phyloP scores from a whole-genome alignment of 2,113 vertebrate genomes.

The cat (Felis catus) region F.catus_Fca126_mat1.0 CM031412.1:109184501-109185000 shows the following conservation, averaged over 20 bases:
- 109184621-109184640: neutral
- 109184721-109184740: neutral
- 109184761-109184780: neutral
- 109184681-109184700: neutral
- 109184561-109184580: neutral
- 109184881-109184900: neutral
- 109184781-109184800: neutral
- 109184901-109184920: neutral
- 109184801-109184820: neutral
- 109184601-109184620: neutral
- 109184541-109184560: neutral
- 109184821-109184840: neutral
- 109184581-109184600: neutral
- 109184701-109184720: neutral
- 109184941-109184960: neutral
- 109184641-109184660: neutral
- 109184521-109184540: neutral
- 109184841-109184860: neutral
- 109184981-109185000: neutral
- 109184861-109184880: neutral
- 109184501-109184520: neutral
- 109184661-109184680: neutral
- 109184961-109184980: neutral
- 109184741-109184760: neutral
- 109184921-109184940: neutral